Evolutionary conservation across 64 coral and sea anemone species (phyloP).

Genomic region (Porites australiensis): DNA sequence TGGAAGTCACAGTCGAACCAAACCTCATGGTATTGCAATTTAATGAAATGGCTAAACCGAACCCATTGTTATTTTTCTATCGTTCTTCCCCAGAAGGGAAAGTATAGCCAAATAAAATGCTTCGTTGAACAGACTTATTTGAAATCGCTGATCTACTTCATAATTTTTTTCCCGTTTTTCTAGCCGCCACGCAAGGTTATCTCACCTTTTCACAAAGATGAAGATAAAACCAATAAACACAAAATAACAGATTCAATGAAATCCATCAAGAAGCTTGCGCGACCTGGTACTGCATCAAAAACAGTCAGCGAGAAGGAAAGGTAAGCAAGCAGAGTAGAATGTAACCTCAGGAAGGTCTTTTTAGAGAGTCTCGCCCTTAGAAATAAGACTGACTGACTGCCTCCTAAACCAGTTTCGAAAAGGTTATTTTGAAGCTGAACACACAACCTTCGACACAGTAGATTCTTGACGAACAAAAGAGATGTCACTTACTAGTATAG

Average conservation of each 20-base stretch:
- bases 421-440: too few species aligned
- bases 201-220: slow-evolving; percentile 18
- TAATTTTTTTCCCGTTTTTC: not conserved
- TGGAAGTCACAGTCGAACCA: not conserved
- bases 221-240: not conserved
- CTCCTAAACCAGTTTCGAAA: too few species aligned
- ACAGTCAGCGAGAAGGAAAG: not conserved
- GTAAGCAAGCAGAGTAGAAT: not conserved
- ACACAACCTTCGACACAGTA: too few species aligned
- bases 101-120: not conserved
- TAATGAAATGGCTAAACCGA: not conserved
- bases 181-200: slow-evolving; percentile 15
- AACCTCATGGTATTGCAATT: not conserved
- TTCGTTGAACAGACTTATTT: not conserved
- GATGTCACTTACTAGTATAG: too few species aligned
- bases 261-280: not conserved
- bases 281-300: not conserved
- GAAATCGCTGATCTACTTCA: not conserved
- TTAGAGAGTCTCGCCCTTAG: too few species aligned
- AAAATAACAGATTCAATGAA: slow-evolving; percentile 7
- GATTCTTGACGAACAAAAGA: too few species aligned
- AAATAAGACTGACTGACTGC: too few species aligned
- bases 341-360: too few species aligned
- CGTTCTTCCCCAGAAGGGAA: too few species aligned
- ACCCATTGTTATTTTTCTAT: too few species aligned